Evolutionary conservation across 2,797 vertebrate genomes (phyloP).

Genomic region (Ceryle rudis): DNA sequence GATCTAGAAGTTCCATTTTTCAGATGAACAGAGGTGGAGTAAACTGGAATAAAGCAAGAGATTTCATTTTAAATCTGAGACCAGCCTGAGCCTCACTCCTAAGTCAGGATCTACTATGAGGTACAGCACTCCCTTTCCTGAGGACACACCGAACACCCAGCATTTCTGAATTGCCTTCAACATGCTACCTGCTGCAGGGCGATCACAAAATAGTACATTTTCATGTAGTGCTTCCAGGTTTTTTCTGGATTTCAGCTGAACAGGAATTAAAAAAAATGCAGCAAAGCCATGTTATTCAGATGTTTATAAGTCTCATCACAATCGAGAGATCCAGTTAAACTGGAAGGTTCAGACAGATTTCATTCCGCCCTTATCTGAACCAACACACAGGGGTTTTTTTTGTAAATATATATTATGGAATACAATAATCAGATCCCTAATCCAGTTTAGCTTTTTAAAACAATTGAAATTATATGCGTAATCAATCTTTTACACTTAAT

Average conservation of each 20-base stretch:
- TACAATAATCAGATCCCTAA: not conserved
- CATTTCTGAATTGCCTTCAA: not conserved
- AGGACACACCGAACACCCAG: not conserved
- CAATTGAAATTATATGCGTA: slow-evolving; percentile 27
- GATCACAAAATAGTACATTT: not conserved
- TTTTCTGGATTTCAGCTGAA: not conserved
- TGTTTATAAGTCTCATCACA: not conserved
- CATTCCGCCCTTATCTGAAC: not conserved
- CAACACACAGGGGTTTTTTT: not conserved
- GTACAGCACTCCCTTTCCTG: not conserved
- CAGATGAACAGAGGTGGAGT: not conserved
- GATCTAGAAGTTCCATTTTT: not conserved
- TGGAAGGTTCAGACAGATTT: not conserved
- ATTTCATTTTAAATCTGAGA: not conserved
- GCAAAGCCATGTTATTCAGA: not conserved
- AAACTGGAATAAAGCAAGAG: not conserved
- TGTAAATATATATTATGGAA: not conserved
- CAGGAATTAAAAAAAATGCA: not conserved
- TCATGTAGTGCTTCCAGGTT: not conserved
- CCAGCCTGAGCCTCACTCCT: not conserved
- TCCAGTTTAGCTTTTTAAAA: slow-evolving; percentile 30
- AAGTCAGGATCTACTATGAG: not conserved
- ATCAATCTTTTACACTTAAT: slow-evolving; percentile 64
- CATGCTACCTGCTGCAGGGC: not conserved
- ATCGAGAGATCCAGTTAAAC: not conserved